Evolutionary conservation across 2,797 vertebrate genomes (phyloP), one percentile per base, ranked within the genome.

Genomic region (Coccyzus lansbergi): DNA sequence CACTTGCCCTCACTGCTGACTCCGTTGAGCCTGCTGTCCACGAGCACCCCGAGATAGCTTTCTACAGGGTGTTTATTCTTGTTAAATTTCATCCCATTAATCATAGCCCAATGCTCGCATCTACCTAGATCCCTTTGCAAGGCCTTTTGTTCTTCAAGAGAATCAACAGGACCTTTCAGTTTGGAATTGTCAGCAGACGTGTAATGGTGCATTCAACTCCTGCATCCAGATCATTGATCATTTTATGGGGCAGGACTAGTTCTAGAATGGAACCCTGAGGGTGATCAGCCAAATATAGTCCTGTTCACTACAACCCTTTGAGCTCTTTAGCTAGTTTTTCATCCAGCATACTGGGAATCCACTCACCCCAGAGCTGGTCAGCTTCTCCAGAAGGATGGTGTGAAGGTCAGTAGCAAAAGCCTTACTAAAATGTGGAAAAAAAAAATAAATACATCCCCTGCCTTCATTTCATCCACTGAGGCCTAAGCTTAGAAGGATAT

Each of bases 301-400:
- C 11, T 1, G 3, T 53, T 53, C 46, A 31, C 33, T 48, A 3
- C 28, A 46, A 4, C 68, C 20, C 22, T 38, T 22, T 6, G 42
- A 22, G 24, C 67, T 22, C 26, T 85, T 49, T 19, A 51, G 4
- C 29, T 11, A 7, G 4, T 51, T n/a, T 62, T 60, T 48, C 25
- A 33, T 29, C 12, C 38, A 22, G 12, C 0, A 2, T 15, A 22
- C 28, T 1, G 0, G 22, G 29, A 38, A 64, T 28, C 40, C 0
- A 1, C 33, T 76, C 15, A 36, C 40, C 20, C 25, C 6, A 6
- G 40, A 20, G 21, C 0, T 55, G 34, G 34, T 15, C 20, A 38
- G 0, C 13, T 56, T 56, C 31, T n/a, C 56, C 40, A 69, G 78
- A 56, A 76, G 10, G 15, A 29, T 36, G 18, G 21, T 42, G 26